A percentile compares a stretch with the other conserved stretches of the same genome.
phyloP scores from a whole-genome alignment of 2,113 vertebrate genomes.

The Gambusia affinis region DNA sequence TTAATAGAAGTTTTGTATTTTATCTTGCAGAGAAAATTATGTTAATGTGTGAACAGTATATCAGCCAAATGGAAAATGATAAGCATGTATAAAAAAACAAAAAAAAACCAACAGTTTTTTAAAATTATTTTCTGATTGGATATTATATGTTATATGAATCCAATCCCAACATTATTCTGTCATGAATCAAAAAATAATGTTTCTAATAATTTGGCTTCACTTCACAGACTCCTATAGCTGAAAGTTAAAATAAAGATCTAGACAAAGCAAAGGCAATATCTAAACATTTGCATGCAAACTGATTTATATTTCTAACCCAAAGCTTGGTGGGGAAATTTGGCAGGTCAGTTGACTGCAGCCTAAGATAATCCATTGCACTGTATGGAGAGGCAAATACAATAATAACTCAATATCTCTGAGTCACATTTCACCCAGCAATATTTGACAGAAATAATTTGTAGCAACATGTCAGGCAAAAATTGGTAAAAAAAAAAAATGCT shows the following conservation, averaged over 20 bases:
- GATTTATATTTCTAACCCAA: conserved; percentile 23
- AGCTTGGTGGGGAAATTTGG: conserved; percentile 30
- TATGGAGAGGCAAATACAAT: conserved; percentile 8
- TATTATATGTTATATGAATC: neutral
- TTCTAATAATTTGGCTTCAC: neutral
- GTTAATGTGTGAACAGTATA: neutral
- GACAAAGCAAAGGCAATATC: neutral
- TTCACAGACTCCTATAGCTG: neutral
- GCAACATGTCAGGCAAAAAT: conserved; percentile 14
- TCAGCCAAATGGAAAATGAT: neutral
- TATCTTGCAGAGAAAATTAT: neutral
- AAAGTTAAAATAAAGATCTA: neutral
- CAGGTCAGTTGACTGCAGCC: conserved; percentile 17
- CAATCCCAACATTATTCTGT: neutral
- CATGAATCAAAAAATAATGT: neutral
- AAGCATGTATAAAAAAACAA: neutral
- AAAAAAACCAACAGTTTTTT: too few species aligned
- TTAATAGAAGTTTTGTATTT: neutral
- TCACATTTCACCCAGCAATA: conserved; percentile 10
- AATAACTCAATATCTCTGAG: conserved; percentile 17
- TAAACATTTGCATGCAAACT: conserved; percentile 10
- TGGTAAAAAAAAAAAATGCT: conserved; percentile 3
- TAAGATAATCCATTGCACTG: conserved; percentile 39
- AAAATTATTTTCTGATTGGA: too few species aligned
- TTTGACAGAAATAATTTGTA: conserved; percentile 31